These are phyloP conservation scores for Anolis sagrei DNA, from an alignment of 2,113 vertebrate genomes.

Conservation along the genomic window DNA sequence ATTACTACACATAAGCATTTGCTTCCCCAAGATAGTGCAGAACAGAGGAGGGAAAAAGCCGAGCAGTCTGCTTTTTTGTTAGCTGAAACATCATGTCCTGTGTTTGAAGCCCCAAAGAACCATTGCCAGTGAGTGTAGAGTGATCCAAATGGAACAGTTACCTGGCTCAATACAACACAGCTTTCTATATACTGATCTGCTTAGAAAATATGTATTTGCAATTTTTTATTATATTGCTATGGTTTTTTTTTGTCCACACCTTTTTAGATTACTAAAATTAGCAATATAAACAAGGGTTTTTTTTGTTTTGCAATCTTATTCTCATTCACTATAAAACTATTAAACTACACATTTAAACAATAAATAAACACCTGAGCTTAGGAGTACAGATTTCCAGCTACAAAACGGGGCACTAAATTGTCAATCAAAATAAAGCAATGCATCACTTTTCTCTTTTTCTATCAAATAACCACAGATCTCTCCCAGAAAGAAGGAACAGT, in stretches of 20 bases:
- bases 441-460: neutral
- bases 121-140: neutral
- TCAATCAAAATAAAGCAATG: neutral
- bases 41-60: neutral
- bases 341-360: constrained; percentile 11
- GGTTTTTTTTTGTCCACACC: neutral
- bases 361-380: constrained; percentile 21
- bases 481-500: neutral
- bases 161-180: neutral
- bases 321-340: neutral
- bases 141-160: neutral
- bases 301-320: neutral
- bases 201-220: neutral
- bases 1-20: neutral
- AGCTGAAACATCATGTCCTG: neutral
- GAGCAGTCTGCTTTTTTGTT: neutral
- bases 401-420: neutral
- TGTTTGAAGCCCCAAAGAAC: neutral
- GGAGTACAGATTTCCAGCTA: neutral
- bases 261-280: neutral
- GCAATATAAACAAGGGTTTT: constrained; percentile 5
- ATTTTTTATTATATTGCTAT: neutral
- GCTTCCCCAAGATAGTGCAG: neutral
- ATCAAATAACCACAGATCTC: neutral
- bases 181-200: neutral